Base-by-base conservation (phyloP, 2,888 invertebrate species). In the Drosophila meridionalis region DNA sequence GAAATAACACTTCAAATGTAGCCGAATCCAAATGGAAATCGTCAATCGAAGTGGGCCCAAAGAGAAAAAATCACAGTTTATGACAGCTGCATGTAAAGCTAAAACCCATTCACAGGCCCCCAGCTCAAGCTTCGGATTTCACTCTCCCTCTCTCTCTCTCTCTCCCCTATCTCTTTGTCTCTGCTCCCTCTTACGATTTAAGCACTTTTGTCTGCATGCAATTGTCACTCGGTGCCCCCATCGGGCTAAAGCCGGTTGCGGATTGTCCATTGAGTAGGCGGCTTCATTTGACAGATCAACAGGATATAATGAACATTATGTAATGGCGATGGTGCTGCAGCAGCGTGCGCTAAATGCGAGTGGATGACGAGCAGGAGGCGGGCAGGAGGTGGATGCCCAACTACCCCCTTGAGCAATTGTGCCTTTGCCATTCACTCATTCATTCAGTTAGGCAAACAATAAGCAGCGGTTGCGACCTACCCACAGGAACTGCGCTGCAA, bases 221-320 rank as follows among this genome's bases (percentile, higher is more conserved):
- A 55, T 55, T 55, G 55, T 55, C 55, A 55, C 28, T 8, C 55
- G 28, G 28, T 40, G 38, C 55, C 55, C 55, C 55, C 38, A 26
- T 9, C 26, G 53, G 14, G 28, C 47, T 28, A 12, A 9, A 26
- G 26, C 14, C 55, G 34, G 40, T 4, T 28, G 40, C 55, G 55
- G 40, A 83, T 82, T 87, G 82, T 43, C 57, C 72, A 71, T 71
- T 71, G 64, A 68, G 69, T 68, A 57, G 77, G 67, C 79, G 79
- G 76, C 69, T 68, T 69, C 82, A 71, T 72, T 87, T 81, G 76
- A 77, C 84, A 87, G 88, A 85, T 85, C 90, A 85, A 89, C 90
- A 90, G 85, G 83, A 85, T 89, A 88, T 85, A 85, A 89, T 85
- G 90, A 89, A 82, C 84, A 87, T 87, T 89, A 87, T 79, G 88